phyloP scores from a whole-genome alignment of 2,888 invertebrate genomes.

The Chloromyia formosa region DNA sequence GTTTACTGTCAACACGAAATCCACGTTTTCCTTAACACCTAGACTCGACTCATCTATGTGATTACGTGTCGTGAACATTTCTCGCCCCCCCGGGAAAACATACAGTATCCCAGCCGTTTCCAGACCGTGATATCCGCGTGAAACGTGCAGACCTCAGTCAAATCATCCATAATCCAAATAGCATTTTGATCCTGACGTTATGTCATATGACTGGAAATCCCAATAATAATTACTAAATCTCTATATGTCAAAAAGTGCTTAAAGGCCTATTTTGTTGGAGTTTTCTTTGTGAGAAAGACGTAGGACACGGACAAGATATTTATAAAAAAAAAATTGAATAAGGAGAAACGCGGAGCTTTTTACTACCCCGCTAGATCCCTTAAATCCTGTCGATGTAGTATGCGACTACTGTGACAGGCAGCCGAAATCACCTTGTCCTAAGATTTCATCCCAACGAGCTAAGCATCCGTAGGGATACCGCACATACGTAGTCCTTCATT shows the following conservation, averaged over 20 bases:
- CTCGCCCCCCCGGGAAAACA: conserved; percentile 29
- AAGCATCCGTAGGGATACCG: background rate
- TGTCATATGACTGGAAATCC: conserved; percentile 16
- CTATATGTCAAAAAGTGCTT: conserved; percentile 27
- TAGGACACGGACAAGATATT: conserved; percentile 10
- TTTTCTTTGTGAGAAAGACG: conserved; percentile 4
- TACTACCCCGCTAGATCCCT: background rate
- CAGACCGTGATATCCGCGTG: no score
- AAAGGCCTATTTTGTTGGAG: conserved; percentile 17
- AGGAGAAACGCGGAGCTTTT: no score
- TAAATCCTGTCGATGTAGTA: background rate
- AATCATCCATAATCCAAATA: background rate
- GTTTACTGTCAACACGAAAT: background rate
- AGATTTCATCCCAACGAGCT: conserved; percentile 27
- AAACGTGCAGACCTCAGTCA: background rate
- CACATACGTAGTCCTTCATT: background rate
- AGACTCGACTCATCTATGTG: conserved; percentile 17
- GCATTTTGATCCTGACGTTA: background rate
- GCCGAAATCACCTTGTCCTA: conserved; percentile 8
- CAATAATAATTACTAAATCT: conserved; percentile 20
- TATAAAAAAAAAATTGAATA: conserved; percentile 1
- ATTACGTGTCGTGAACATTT: conserved; percentile 27
- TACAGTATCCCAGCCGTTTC: background rate
- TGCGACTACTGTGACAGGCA: conserved; percentile 15
- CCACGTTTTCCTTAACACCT: background rate